Conservation (phyloP, 1,140 invertebrate genomes). For the Cotesia typhae region DNA sequence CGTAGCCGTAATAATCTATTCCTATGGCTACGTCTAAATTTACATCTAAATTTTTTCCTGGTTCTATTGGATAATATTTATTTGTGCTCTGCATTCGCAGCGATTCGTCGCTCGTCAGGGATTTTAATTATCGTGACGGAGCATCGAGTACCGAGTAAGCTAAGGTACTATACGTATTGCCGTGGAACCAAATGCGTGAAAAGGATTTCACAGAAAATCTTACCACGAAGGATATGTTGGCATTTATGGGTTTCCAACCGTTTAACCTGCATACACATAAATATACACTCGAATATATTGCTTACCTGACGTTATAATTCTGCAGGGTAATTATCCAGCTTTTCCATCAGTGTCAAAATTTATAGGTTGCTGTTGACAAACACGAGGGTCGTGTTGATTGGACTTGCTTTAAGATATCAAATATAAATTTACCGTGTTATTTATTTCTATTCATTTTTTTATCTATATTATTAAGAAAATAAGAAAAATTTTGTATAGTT, state of each 20-base stretch:
- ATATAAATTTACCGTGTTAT: no score
- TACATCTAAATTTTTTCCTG: not conserved
- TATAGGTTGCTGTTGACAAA: no score
- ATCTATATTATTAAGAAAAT: no score
- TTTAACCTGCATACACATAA: constrained; percentile 27
- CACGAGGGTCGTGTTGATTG: no score
- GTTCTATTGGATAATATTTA: not conserved
- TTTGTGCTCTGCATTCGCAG: not conserved
- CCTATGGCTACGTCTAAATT: not conserved
- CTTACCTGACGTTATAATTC: not conserved
- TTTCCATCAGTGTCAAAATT: constrained; percentile 1
- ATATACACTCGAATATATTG: constrained; percentile 4
- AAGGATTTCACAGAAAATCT: constrained; percentile 61
- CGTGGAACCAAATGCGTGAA: constrained; percentile 55
- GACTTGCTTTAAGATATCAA: no score
- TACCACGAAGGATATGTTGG: constrained; percentile 48
- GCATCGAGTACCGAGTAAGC: not conserved
- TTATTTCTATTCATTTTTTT: no score
- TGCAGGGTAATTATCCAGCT: not conserved
- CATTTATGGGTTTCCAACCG: constrained; percentile 46
- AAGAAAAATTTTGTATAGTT: no score
- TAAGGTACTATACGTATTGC: not conserved
- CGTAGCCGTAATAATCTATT: constrained; percentile 29
- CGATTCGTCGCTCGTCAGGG: constrained; percentile 10
- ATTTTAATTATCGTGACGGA: constrained; percentile 24